Evolutionary conservation across 2,113 vertebrate species (phyloP).

Genomic region (Cervus canadensis): DNA sequence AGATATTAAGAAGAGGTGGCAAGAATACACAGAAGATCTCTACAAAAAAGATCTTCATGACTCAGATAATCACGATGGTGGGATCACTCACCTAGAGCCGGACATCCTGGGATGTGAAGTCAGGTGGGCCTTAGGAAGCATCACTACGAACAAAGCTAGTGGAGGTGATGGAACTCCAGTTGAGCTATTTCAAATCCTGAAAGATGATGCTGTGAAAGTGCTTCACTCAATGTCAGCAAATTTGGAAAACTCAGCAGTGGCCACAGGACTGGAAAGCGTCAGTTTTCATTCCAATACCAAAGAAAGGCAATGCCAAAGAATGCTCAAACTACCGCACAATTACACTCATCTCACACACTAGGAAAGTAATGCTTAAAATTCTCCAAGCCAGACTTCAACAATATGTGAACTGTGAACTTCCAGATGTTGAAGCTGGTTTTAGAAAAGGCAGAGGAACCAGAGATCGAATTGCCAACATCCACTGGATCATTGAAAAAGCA

Average conservation of each 20-base stretch:
- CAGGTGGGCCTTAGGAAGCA: not conserved
- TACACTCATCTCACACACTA: not conserved
- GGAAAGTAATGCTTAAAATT: not conserved
- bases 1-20: not conserved
- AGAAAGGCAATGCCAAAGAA: not conserved
- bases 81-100: not conserved
- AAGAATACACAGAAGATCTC: not conserved
- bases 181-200: not conserved
- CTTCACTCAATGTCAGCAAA: not conserved
- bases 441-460: too few relatives aligned
- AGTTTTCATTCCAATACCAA: not conserved
- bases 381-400: not conserved
- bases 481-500: too few relatives aligned
- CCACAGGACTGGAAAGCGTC: not conserved
- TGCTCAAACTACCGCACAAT: not conserved
- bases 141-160: not conserved
- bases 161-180: not conserved
- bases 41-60: not conserved
- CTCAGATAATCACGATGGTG: rapidly evolving
- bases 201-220: not conserved
- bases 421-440: not conserved
- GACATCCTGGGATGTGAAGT: not conserved
- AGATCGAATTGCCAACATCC: too few relatives aligned
- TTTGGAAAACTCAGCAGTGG: not conserved
- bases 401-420: not conserved